Evolutionary conservation across 2,797 vertebrate genomes (phyloP).

Genomic region (Enteromius viviparus): DNA sequence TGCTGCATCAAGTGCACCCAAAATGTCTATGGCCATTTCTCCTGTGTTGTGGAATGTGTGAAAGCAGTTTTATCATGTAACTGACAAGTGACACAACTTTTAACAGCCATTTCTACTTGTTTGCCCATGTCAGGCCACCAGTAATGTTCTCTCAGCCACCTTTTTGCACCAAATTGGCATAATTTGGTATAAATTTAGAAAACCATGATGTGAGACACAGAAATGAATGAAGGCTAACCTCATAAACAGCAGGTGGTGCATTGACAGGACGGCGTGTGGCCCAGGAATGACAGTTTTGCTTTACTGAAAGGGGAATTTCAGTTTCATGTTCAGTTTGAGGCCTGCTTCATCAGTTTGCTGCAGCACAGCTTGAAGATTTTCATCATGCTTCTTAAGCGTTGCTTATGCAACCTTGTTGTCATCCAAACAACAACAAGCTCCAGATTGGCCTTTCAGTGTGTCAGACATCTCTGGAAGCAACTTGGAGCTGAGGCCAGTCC

Average conservation of each 20-base stretch:
- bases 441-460: neutral
- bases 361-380: too few species aligned
- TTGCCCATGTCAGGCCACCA: slow-evolving; percentile 11
- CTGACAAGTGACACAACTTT: slow-evolving; percentile 30
- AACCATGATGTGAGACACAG: neutral
- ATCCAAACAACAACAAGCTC: too few species aligned
- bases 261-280: neutral
- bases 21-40: slow-evolving; percentile 29
- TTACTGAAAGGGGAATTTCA: neutral
- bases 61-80: slow-evolving; percentile 36
- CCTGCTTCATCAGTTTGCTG: too few species aligned
- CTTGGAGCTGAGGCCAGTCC: too few species aligned
- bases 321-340: too few species aligned
- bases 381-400: too few species aligned
- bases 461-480: neutral
- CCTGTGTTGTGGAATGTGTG: slow-evolving; percentile 24
- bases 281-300: neutral
- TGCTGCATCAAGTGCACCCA: neutral
- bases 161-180: neutral
- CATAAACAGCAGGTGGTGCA: too few species aligned
- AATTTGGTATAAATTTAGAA: neutral
- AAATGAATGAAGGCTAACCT: neutral
- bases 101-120: neutral
- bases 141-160: neutral
- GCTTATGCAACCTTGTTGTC: too few species aligned